A percentile compares a stretch with the other conserved stretches of the same genome.
Conservation (phyloP, 2,113 vertebrate genomes). For the Meles meles region DNA sequence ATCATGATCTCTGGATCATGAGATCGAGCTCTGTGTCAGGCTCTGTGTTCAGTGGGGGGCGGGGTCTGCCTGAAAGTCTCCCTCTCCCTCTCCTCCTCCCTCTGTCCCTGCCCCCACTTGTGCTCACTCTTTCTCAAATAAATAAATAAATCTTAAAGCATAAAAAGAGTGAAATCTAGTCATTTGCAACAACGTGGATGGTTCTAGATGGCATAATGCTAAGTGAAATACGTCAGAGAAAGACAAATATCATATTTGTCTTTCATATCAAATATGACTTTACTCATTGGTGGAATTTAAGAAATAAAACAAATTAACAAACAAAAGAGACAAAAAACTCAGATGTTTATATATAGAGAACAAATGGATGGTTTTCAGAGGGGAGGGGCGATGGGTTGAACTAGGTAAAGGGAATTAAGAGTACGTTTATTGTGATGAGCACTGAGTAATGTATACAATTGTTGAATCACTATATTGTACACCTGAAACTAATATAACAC, state of each 20-base stretch:
- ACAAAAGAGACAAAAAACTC: not conserved
- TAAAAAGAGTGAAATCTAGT: not conserved
- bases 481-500: not conserved
- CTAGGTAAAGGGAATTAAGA: not conserved
- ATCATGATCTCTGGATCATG: not conserved
- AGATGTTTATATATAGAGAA: not conserved
- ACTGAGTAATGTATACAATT: not conserved
- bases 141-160: not conserved
- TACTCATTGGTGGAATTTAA: not conserved
- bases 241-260: not conserved
- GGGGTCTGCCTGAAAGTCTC: not conserved
- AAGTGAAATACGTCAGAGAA: not conserved
- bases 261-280: too few species aligned
- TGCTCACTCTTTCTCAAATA: not conserved
- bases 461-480: not conserved
- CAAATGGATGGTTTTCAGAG: not conserved
- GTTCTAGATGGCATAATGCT: not conserved
- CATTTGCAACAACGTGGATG: not conserved
- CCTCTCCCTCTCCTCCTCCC: not conserved
- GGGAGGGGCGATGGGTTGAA: not conserved
- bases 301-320: not conserved
- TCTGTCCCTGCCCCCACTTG: not conserved
- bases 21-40: not conserved
- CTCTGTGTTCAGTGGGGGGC: not conserved
- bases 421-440: not conserved